phyloP scores from a whole-genome alignment of 2,797 vertebrate genomes.

The Parauchenoglanis ngamensis region DNA sequence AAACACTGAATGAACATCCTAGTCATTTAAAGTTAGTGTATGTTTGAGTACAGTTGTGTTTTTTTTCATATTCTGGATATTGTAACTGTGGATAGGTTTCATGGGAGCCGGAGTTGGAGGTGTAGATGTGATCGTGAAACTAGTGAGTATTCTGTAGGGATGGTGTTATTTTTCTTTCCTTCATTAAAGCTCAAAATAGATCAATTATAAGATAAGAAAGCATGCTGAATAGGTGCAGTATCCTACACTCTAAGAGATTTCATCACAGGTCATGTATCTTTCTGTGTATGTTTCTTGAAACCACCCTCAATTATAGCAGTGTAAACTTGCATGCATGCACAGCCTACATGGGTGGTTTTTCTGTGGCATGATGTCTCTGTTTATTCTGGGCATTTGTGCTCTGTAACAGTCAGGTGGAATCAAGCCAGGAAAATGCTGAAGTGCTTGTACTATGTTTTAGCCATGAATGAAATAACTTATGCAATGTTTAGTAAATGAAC shows the following conservation, averaged over 20 bases:
- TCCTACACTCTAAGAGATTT: neutral
- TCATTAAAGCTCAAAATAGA: neutral
- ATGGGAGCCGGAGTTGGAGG: neutral
- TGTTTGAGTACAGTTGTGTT: neutral
- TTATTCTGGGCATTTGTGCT: neutral
- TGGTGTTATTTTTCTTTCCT: neutral
- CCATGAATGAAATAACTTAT: slow-evolving; percentile 1
- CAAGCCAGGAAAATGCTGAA: neutral
- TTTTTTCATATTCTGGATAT: neutral
- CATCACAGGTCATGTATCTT: neutral
- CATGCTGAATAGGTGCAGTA: neutral
- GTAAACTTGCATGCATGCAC: neutral
- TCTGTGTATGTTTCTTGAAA: neutral
- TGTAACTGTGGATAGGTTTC: neutral
- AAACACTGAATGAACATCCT: neutral
- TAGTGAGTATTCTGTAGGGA: neutral
- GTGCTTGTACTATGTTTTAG: neutral
- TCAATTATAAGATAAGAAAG: neutral
- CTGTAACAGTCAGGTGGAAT: neutral
- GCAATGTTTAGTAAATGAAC: slow-evolving; percentile 1
- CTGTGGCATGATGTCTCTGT: neutral
- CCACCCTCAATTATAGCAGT: neutral
- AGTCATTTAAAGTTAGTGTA: neutral
- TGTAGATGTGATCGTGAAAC: neutral
- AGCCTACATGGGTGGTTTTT: neutral